Base-by-base conservation (phyloP, 64 coral and sea anemone species). In the Montipora cactus region DNA sequence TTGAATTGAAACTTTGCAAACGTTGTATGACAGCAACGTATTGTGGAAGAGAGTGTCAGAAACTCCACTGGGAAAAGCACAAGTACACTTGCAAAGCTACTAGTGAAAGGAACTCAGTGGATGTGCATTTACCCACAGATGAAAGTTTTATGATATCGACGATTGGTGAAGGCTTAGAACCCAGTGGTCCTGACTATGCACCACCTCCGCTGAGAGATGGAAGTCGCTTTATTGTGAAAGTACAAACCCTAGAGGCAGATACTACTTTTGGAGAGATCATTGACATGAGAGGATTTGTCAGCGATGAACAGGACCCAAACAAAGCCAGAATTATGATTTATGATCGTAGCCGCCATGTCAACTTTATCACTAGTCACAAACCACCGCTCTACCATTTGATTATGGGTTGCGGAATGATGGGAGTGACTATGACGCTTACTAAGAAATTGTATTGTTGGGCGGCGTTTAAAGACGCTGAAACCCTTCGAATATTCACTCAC, bases 11-110 rank as follows among this genome's bases (percentile, higher is more conserved):
- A 23, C 23, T 47, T 11, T 95, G 93, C 48, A 58, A 83, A 49
- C 37, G 67, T n/a, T 95, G 93, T 6, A 47, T 45, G 81, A 83
- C 77, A 7, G 57, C 82, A 52, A 76, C 48, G 8, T 95, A 91
- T 10, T 95, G 93, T 61, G 64, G 22, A 55, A 91, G 76, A 18
- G 74, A 87, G 71, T 95, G 93, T 28, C 88, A 95, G 28, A 25
- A 22, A 48, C 48, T 23, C 1, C 93, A 95, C 48, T 95, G 88
- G 93, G 69, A 77, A 9, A 76, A 22, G 2, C 93, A 95, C 88
- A 91, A 95, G 66, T 59, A 21, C 21, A 6, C 79, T 64, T 95
- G 93, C 16, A 44, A 89, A 72, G 73, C 59, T 51, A 7, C 44
- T 11, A 48, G 15, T 9, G 2, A 52, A 22, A 93, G 21, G 25